A percentile compares a stretch with the other conserved stretches of the same genome.
These are phyloP conservation scores for Upupa epops DNA, from an alignment of 2,113 vertebrate species.

Conservation along the genomic window DNA sequence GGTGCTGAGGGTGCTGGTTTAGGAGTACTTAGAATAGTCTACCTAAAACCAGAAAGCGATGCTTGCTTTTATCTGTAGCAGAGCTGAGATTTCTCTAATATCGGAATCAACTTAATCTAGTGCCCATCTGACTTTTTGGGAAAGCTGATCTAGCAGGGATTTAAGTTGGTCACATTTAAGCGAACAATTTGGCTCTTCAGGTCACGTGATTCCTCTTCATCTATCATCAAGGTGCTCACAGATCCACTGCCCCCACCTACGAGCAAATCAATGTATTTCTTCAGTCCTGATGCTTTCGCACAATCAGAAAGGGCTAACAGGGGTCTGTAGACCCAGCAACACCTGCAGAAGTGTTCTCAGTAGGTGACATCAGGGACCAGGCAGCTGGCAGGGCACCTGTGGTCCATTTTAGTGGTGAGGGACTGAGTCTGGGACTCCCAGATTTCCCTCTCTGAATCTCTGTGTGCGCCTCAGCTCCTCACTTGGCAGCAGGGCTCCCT, in stretches of 20 bases:
- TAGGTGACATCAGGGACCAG: not conserved
- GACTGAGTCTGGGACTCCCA: not conserved
- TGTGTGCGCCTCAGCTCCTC: not conserved
- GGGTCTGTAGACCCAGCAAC: not conserved
- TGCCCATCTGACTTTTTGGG: not conserved
- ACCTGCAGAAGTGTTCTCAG: not conserved
- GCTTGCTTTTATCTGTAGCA: constrained; percentile 20
- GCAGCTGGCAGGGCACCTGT: not conserved
- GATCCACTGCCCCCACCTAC: not conserved
- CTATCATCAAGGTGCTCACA: not conserved
- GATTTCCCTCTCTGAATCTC: not conserved
- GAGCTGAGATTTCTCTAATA: constrained; percentile 13
- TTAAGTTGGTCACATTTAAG: not conserved
- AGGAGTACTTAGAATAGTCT: not conserved
- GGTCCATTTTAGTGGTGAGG: not conserved
- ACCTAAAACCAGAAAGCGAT: constrained; percentile 18
- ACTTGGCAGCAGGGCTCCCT: not conserved
- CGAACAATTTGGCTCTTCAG: not conserved
- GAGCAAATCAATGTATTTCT: not conserved
- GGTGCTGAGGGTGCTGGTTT: not conserved
- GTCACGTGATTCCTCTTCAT: not conserved
- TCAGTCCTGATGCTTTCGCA: not conserved
- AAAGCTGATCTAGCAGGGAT: not conserved
- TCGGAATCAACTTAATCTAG: not conserved
- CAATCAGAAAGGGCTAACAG: not conserved